Base-by-base conservation (phyloP, 2,888 invertebrate genomes). In the Bhutanitis thaidina region DNA sequence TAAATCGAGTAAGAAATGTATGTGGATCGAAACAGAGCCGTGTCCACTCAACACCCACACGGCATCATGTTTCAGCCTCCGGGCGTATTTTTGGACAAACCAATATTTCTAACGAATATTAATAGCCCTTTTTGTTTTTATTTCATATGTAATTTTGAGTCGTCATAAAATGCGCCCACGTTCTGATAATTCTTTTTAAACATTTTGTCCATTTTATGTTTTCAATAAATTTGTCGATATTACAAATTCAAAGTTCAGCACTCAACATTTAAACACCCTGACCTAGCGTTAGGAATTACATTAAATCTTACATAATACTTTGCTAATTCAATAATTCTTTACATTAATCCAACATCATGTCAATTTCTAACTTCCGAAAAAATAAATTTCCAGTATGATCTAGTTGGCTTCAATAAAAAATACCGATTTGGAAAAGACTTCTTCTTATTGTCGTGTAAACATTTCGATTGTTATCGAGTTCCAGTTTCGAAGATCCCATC, bases 101-200 rank as follows among this genome's bases (percentile, higher is more conserved):
- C 85, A 85, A 87, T 88, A 87, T 82, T 80, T 87, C 84, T 85
- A 89, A 87, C 85, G 83, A 88, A 84, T 88, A 88, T 88, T 88
- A 88, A 87, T 87, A 77, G 82, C 74, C 59, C 62, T 62, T 81
- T 85, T 43, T 36, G 76, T 77, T 81, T 75, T 80, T 80, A 71
- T 84, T 82, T 70, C 55, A 60, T 69, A 59, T 75, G 75, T 73
- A 74, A 77, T 80, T 75, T 77, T 20, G 41, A 47, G 75, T 68
- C 80, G 72, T 56, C 61, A 52, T 64, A 64, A 62, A 72, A 62
- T 76, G 69, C 68, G 71, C 71, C 74, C 74, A 74, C 80, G 84
- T 87, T 81, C 20, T 20, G 2, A 20, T 3, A 20, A 20, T 3
- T 20, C 20, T 20, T 20, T 20, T 20, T 20, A 20, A 20, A 20